phyloP scores from a whole-genome alignment of 2,888 invertebrate species.

The Chalcis sispes region DNA sequence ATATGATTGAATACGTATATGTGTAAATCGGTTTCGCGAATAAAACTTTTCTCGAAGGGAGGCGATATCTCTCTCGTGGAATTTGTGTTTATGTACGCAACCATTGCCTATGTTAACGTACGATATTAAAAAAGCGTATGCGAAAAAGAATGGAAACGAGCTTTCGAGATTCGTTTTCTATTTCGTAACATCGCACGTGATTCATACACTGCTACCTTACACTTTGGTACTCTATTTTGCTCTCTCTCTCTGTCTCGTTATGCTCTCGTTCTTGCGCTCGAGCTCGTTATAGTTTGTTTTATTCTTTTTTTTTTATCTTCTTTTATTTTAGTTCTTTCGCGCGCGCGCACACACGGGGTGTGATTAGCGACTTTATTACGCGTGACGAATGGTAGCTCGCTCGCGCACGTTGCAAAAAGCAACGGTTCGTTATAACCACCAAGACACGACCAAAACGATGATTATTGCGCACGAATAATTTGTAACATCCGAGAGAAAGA shows the following conservation, averaged over 20 bases:
- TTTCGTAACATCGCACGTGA: no score
- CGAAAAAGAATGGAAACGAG: no score
- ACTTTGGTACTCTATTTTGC: not conserved
- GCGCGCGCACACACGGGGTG: not conserved
- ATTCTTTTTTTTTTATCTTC: not conserved
- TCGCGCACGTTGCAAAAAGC: not conserved
- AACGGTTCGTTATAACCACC: slow-evolving; percentile 18
- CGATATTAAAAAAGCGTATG: not conserved
- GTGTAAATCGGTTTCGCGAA: not conserved
- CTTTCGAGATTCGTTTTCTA: no score
- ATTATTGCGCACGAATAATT: slow-evolving; percentile 37
- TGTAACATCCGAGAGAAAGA: slow-evolving; percentile 44
- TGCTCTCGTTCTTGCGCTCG: not conserved
- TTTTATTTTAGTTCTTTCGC: not conserved
- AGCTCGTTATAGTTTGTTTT: not conserved
- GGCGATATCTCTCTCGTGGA: slow-evolving; percentile 1
- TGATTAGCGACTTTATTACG: slow-evolving; percentile 57
- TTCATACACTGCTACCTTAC: no score
- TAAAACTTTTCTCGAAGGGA: no score
- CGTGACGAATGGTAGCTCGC: slow-evolving; percentile 47
- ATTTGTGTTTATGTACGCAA: no score
- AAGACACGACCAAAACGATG: slow-evolving; percentile 8
- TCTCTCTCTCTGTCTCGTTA: not conserved
- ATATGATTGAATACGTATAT: not conserved
- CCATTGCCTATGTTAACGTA: not conserved